These are phyloP conservation scores for Allophyes oxyacanthae DNA, from an alignment of 2,888 invertebrate genomes.

Conservation along the genomic window DNA sequence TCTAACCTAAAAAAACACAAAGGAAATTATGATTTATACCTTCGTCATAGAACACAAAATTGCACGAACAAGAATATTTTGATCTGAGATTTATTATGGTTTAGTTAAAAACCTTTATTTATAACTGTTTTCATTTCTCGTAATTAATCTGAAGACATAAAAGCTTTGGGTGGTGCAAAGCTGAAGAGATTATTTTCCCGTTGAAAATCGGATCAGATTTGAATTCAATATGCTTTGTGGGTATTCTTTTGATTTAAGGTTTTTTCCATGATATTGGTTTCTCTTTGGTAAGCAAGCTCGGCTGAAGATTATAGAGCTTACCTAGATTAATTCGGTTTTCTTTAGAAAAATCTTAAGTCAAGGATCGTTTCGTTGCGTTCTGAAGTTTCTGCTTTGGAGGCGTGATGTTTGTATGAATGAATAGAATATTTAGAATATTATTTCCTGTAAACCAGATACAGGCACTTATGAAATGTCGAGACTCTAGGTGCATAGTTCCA, in stretches of 20 bases:
- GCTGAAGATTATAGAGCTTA: too few species aligned
- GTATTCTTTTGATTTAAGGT: slow-evolving; percentile 11
- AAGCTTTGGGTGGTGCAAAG: slow-evolving; percentile 5
- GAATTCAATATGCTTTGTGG: slow-evolving; percentile 27
- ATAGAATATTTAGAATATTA: too few species aligned
- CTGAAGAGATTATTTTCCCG: not conserved
- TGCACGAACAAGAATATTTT: slow-evolving; percentile 25
- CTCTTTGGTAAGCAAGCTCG: too few species aligned
- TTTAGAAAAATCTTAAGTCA: too few species aligned
- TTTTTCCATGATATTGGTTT: slow-evolving; percentile 3
- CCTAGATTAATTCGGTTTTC: too few species aligned
- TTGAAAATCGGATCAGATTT: slow-evolving; percentile 8
- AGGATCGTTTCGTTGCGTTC: too few species aligned
- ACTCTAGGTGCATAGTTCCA: too few species aligned
- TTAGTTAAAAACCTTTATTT: slow-evolving; percentile 28
- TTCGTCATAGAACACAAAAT: slow-evolving; percentile 32
- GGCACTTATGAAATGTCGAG: too few species aligned
- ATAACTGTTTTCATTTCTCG: slow-evolving; percentile 33
- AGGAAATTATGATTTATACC: slow-evolving; percentile 35
- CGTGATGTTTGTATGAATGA: too few species aligned
- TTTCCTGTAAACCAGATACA: too few species aligned
- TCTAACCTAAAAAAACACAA: slow-evolving; percentile 25
- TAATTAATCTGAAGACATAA: slow-evolving; percentile 29
- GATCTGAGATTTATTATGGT: slow-evolving; percentile 26
- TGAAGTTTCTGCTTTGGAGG: too few species aligned